Conservation (phyloP, 2,113 vertebrate species). For the Rattus rattus region DNA sequence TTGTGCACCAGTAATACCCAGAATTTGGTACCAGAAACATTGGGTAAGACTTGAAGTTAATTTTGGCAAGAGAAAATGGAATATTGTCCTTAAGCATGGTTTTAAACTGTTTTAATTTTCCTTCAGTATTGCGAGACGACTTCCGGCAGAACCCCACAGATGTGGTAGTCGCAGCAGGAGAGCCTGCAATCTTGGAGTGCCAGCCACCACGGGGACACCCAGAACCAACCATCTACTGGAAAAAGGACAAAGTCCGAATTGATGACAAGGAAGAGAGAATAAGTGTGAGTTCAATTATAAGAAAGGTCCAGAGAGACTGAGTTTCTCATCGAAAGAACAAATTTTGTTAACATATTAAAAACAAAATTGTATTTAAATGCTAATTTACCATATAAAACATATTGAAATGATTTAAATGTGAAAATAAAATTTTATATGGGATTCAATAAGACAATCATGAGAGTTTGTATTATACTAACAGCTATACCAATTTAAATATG, state of each 20-base stretch:
- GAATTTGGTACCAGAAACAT: background rate
- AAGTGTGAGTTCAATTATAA: slow-evolving; percentile 88
- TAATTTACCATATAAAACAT: background rate
- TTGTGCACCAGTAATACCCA: background rate
- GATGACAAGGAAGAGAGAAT: slow-evolving; percentile 97
- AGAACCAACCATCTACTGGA: slow-evolving; percentile 99
- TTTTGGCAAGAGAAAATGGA: background rate
- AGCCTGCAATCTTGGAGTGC: slow-evolving; percentile 97
- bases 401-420: background rate
- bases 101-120: slow-evolving; percentile 47
- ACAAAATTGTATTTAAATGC: background rate
- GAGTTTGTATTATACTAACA: background rate
- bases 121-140: slow-evolving; percentile 96
- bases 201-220: slow-evolving; percentile 97
- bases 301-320: accelerated
- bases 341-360: background rate
- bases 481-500: background rate
- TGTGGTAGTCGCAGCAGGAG: slow-evolving; percentile 96
- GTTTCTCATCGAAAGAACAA: background rate
- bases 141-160: slow-evolving; percentile 98
- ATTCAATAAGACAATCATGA: background rate
- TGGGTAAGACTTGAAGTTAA: background rate
- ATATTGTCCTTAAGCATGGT: background rate
- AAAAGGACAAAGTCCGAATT: slow-evolving; percentile 97
- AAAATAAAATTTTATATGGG: background rate